Evolutionary conservation across 2,888 invertebrate species (phyloP).

Genomic region (Barypeithes pellucidus): DNA sequence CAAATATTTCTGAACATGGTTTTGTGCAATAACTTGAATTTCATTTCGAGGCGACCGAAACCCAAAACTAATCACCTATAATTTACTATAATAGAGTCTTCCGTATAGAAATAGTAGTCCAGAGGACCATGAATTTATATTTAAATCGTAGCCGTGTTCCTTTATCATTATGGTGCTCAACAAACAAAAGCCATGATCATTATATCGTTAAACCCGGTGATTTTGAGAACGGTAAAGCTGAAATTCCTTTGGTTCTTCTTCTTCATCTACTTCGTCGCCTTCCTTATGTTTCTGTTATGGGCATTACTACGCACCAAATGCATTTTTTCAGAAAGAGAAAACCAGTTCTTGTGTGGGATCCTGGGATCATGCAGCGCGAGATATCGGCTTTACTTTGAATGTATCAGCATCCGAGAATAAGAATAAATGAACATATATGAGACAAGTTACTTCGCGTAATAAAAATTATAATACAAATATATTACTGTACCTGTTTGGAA

Average conservation of each 20-base stretch:
- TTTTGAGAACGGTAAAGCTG: conserved; percentile 1
- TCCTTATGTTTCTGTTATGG: background rate
- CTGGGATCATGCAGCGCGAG: background rate
- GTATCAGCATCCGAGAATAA: too few species aligned
- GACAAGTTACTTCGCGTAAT: too few species aligned
- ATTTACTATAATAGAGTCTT: too few species aligned
- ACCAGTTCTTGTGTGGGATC: conserved; percentile 5
- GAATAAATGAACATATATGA: too few species aligned
- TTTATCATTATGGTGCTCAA: background rate
- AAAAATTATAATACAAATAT: too few species aligned
- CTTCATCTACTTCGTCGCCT: background rate
- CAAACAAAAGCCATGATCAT: background rate
- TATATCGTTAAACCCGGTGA: conserved; percentile 3
- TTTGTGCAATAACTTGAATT: too few species aligned
- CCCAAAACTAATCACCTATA: too few species aligned
- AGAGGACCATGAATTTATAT: background rate
- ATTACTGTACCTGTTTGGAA: too few species aligned
- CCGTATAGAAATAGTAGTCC: too few species aligned
- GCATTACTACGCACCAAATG: conserved; percentile 15
- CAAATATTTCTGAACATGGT: too few species aligned
- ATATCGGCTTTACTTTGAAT: too few species aligned
- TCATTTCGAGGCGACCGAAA: too few species aligned
- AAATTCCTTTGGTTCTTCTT: background rate
- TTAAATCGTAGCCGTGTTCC: background rate
- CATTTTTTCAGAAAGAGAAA: conserved; percentile 16